These are phyloP conservation scores for Acrossocheilus fasciatus DNA, from an alignment of 2,797 vertebrate genomes.

Conservation along the genomic window DNA sequence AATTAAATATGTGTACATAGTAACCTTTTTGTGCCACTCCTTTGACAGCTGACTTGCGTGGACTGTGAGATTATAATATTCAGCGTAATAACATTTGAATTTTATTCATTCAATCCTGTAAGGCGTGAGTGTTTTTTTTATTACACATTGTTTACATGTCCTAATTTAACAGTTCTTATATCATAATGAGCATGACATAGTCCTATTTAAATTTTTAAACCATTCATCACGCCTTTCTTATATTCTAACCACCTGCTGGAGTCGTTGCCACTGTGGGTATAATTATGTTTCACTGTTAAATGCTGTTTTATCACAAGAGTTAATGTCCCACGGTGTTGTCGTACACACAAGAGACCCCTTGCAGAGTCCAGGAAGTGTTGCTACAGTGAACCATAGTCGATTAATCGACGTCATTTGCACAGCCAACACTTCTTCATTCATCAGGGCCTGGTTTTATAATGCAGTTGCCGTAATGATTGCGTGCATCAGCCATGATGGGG, in stretches of 20 bases:
- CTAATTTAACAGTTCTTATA: neutral
- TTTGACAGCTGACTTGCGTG: neutral
- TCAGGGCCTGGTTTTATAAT: constrained; percentile 7
- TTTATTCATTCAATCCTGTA: neutral
- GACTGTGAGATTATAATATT: constrained; percentile 5
- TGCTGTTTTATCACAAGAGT: neutral
- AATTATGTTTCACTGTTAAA: neutral
- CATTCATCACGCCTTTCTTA: neutral
- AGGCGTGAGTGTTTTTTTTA: neutral
- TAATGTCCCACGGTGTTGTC: constrained; percentile 16
- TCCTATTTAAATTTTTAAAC: neutral
- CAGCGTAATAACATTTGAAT: neutral
- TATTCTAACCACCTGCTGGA: neutral
- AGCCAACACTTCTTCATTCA: constrained; percentile 10
- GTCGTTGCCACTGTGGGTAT: neutral
- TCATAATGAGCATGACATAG: neutral
- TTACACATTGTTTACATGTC: neutral
- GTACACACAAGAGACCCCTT: neutral
- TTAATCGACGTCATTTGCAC: constrained; percentile 17
- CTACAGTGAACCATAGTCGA: neutral
- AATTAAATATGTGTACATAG: constrained; percentile 14
- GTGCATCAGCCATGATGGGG: constrained; percentile 17
- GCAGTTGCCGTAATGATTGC: neutral
- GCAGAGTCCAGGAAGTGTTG: constrained; percentile 24
- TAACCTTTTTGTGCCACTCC: constrained; percentile 28